These are phyloP conservation scores for Anabas testudineus DNA, from an alignment of 2,797 vertebrate genomes.

Conservation along the genomic window DNA sequence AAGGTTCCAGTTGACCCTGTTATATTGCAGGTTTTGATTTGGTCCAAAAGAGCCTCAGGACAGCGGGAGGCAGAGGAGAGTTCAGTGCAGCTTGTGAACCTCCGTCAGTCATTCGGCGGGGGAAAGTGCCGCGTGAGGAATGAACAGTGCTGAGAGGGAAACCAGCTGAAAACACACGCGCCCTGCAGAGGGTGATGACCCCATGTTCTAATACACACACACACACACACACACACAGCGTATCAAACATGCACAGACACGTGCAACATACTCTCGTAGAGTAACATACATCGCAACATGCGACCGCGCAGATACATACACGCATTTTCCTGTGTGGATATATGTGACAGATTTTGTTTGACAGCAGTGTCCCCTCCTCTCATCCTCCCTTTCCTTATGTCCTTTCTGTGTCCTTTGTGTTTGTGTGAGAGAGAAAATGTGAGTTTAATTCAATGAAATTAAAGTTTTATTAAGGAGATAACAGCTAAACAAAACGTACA, in stretches of 20 bases:
- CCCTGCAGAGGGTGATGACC: constrained; percentile 66
- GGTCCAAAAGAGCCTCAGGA: constrained; percentile 20
- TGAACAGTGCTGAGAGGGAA: constrained; percentile 48
- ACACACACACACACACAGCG: constrained; percentile 15
- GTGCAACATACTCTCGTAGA: not conserved
- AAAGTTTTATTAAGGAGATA: too few relatives aligned
- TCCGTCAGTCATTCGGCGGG: constrained; percentile 45
- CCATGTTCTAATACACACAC: constrained; percentile 26
- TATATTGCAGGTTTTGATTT: constrained; percentile 30
- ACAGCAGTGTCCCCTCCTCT: constrained; percentile 45
- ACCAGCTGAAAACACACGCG: constrained; percentile 65
- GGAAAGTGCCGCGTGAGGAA: constrained; percentile 33
- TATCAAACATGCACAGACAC: constrained; percentile 11
- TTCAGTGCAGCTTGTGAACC: constrained; percentile 55
- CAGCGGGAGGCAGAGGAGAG: constrained; percentile 43
- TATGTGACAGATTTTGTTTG: constrained; percentile 40
- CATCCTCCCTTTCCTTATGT: constrained; percentile 13
- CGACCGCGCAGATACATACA: not conserved
- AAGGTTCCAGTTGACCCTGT: constrained; percentile 10
- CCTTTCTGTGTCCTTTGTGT: not conserved
- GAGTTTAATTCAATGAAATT: not conserved
- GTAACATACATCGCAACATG: constrained; percentile 14
- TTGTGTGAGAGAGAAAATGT: not conserved
- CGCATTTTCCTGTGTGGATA: not conserved
- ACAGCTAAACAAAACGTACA: not conserved